phyloP scores from a whole-genome alignment of 2,888 invertebrate genomes.

The Cremastinae sp. region DNA sequence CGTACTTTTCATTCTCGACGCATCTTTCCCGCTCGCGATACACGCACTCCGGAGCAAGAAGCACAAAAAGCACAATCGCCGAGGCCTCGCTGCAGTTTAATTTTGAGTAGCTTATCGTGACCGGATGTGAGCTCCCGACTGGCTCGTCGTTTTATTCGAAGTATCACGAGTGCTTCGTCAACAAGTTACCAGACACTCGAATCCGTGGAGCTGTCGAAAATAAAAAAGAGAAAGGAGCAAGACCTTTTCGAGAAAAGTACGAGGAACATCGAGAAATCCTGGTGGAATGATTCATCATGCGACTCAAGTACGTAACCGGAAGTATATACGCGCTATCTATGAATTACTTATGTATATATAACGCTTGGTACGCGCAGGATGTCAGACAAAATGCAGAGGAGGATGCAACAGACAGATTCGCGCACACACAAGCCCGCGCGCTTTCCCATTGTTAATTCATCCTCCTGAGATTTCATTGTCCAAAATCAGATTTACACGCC shows the following conservation, averaged over 20 bases:
- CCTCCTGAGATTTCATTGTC: conserved; percentile 11
- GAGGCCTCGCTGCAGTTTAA: not conserved
- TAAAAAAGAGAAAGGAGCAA: not conserved
- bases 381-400: conserved; percentile 13
- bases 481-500: conserved; percentile 14
- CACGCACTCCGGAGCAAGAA: not conserved
- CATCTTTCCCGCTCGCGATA: not conserved
- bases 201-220: no score
- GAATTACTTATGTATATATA: not conserved
- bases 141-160: conserved; percentile 2
- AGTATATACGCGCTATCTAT: conserved; percentile 4
- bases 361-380: not conserved
- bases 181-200: conserved; percentile 20
- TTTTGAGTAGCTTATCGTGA: conserved; percentile 10
- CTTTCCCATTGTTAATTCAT: conserved; percentile 1
- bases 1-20: not conserved
- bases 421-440: not conserved
- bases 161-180: conserved; percentile 24
- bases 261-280: conserved; percentile 20
- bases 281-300: conserved; percentile 61
- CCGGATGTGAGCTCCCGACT: conserved; percentile 20
- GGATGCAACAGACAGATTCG: conserved; percentile 1
- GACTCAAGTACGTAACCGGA: conserved; percentile 52
- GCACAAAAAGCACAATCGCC: not conserved
- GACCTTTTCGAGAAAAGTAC: conserved; percentile 1